Percentiles rank a stretch among this genome's conserved stretches.
phyloP scores from a whole-genome alignment of 53 echinoderm and acorn worm genomes.

The Luidia sarsii region DNA sequence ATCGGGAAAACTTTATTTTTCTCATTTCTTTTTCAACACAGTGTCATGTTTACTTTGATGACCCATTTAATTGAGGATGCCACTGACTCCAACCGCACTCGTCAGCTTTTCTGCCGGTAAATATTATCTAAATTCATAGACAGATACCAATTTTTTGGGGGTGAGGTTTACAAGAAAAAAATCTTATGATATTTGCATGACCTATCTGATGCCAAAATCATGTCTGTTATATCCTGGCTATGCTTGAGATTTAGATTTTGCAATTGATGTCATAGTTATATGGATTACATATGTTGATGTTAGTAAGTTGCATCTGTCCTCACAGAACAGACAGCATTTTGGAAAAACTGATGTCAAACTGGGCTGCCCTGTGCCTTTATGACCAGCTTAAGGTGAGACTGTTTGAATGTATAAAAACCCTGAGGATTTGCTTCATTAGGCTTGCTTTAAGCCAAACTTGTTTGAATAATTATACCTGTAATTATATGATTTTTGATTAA shows the following conservation, averaged over 20 bases:
- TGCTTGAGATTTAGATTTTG: neutral
- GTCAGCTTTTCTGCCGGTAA: conserved; percentile 84
- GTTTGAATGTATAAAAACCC: neutral
- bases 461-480: neutral
- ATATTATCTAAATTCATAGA: no score
- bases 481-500: no score
- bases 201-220: no score
- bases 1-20: no score
- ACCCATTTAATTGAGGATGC: conserved; percentile 69
- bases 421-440: neutral
- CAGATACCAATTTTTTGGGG: no score
- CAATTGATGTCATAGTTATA: neutral
- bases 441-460: neutral
- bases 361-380: conserved; percentile 83
- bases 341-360: conserved; percentile 62
- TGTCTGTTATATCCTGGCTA: no score
- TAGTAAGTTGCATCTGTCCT: neutral
- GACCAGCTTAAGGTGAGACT: conserved; percentile 78
- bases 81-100: conserved; percentile 64
- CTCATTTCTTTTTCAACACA: conserved; percentile 19
- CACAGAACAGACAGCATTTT: conserved; percentile 84
- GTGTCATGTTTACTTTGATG: conserved; percentile 86
- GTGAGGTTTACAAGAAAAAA: no score
- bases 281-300: neutral
- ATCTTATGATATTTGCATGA: no score